Evolutionary conservation across 2,113 vertebrate species (phyloP), one percentile per base, ranked within the genome.

Genomic region (Grallaria varia): DNA sequence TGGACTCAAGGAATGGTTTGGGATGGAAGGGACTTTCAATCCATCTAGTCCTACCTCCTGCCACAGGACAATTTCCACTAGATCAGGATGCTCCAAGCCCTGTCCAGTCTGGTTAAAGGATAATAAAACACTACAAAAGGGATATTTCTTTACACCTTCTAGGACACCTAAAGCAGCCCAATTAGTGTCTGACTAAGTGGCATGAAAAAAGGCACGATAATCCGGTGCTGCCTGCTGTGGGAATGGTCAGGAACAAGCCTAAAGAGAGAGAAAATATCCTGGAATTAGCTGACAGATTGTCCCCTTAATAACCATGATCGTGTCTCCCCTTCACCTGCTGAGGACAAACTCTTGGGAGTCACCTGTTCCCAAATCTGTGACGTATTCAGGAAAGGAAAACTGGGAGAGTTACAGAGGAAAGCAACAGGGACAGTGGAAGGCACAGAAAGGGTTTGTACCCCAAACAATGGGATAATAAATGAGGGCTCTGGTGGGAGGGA

Each of bases 301-400:
- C 42, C 15, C 71, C 25, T 11, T 8, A 33, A 24, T 0, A 4
- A 7, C 22, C 40, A 12, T 17, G 18, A 17, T 0, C 7, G 4
- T 37, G 73, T 28, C n/a, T 18, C 2, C 33, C 66, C 33, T 47
- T 12, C 25, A 35, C 19, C 39, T 35, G 22, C 56, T 10, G 80
- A 28, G 71, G 14, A 17, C 21, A 11, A 3, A 25, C 10, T 8
- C 1, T 17, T 14, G 17, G 31, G 45, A 44, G 56, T 47, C 35
- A 5, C 6, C 14, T 1, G 42, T 3, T 16, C 12, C 68, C 58
- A 50, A 3, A 42, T 19, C 23, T 4, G 28, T 15, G 18, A 3
- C 1, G 52, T 8, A 2, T 22, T 23, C 6, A 25, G 47, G 33
- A 33, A 9, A 47, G n/a, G 33, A 1, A 30, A 4, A 33, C 20